Percentiles rank a stretch among this genome's conserved stretches.
Evolutionary conservation across 2,888 invertebrate genomes (phyloP).

Genomic region (Sialis fuliginosa): DNA sequence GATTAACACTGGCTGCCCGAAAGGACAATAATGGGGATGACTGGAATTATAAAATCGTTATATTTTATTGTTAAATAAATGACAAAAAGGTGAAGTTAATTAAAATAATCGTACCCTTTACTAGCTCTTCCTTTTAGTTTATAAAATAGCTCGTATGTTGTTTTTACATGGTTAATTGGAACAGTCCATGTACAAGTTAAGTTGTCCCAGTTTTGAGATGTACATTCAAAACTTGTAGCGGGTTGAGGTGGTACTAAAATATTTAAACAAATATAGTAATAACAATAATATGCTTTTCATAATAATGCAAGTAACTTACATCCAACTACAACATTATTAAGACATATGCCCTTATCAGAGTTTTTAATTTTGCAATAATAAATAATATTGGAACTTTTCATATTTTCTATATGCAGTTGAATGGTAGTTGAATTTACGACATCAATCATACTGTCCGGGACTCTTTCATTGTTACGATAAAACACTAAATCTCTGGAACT

Average conservation of each 20-base stretch:
- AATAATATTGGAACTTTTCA: conserved; percentile 30
- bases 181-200: conserved; percentile 58
- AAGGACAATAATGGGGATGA: conserved; percentile 14
- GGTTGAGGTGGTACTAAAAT: conserved; percentile 37
- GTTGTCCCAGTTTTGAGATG: conserved; percentile 52
- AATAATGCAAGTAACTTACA: conserved; percentile 26
- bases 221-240: conserved; percentile 53
- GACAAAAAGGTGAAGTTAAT: conserved; percentile 1
- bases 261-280: conserved; percentile 6
- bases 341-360: conserved; percentile 28
- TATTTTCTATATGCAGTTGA: conserved; percentile 33
- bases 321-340: conserved; percentile 35
- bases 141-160: conserved; percentile 33
- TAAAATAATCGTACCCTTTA: conserved; percentile 17
- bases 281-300: too few species aligned
- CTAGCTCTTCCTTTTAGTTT: conserved; percentile 24
- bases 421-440: conserved; percentile 45
- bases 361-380: conserved; percentile 34
- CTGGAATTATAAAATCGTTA: conserved; percentile 6
- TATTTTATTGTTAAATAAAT: background rate
- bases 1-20: conserved; percentile 9
- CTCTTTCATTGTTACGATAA: conserved; percentile 20
- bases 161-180: conserved; percentile 35
- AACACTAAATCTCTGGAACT: conserved; percentile 29
- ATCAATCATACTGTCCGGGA: conserved; percentile 27